Conservation (phyloP, 30 jellyfish, hydroid and myxozoan genomes). For the Morbakka virulenta region DNA sequence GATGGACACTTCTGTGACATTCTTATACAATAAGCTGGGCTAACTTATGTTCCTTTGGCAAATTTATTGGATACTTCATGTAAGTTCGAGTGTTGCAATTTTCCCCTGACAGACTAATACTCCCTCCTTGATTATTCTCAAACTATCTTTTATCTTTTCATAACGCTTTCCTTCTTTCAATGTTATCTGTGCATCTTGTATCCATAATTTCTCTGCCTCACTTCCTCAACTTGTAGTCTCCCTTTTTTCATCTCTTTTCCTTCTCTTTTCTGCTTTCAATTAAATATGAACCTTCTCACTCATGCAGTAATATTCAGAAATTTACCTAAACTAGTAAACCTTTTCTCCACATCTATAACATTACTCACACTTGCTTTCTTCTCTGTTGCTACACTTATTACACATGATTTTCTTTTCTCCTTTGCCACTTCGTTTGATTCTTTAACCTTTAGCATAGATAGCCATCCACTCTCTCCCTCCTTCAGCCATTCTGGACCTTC, state of each 20-base stretch:
- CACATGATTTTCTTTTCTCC: slow-evolving; percentile 14
- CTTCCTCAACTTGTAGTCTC: neutral
- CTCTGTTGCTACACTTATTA: neutral
- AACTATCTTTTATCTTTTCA: neutral
- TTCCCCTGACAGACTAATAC: slow-evolving; percentile 43
- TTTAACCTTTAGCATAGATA: neutral
- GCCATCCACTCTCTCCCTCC: slow-evolving; percentile 33
- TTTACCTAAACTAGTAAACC: neutral
- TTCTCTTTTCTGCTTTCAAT: slow-evolving; percentile 2
- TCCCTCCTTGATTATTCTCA: neutral
- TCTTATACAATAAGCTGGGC: neutral
- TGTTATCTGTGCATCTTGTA: slow-evolving; percentile 16
- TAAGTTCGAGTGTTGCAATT: too few relatives aligned
- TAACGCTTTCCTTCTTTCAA: neutral
- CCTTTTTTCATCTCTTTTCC: neutral
- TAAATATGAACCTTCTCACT: slow-evolving; percentile 32
- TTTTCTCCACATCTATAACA: slow-evolving; percentile 1
- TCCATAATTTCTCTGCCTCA: slow-evolving; percentile 26
- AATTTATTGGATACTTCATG: neutral
- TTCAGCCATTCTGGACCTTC: slow-evolving; percentile 26
- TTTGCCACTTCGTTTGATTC: slow-evolving; percentile 20
- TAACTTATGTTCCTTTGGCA: slow-evolving; percentile 13
- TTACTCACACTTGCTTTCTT: neutral
- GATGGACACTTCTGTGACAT: slow-evolving; percentile 4
- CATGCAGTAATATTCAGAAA: slow-evolving; percentile 41